Conservation (phyloP, 1,140 invertebrate species). For the Sycobia sp. region DNA sequence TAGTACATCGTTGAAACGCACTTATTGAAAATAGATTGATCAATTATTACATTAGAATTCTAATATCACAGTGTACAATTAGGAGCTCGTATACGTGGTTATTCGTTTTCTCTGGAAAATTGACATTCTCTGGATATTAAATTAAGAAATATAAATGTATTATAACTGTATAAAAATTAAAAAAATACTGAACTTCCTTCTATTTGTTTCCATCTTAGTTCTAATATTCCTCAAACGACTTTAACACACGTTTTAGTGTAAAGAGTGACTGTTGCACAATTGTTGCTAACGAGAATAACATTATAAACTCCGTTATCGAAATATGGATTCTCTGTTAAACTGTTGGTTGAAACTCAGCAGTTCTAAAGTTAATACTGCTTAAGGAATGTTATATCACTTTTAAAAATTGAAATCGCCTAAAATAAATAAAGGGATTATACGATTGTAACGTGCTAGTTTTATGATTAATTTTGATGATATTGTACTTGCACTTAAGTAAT, state of each 20-base stretch:
- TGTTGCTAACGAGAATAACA: conserved; percentile 13
- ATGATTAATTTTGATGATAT: conserved; percentile 10
- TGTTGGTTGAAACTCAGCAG: not conserved
- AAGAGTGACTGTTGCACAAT: conserved; percentile 22
- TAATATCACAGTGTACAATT: conserved; percentile 5
- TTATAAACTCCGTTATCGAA: conserved; percentile 12
- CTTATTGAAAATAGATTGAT: conserved; percentile 13
- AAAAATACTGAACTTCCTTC: conserved; percentile 8
- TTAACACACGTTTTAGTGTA: conserved; percentile 33
- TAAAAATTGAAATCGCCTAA: not conserved
- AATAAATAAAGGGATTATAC: conserved; percentile 15
- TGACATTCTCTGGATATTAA: conserved; percentile 26
- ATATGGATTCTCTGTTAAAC: conserved; percentile 8
- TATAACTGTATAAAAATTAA: conserved; percentile 43
- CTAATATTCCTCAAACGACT: conserved; percentile 18
- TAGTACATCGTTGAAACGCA: conserved; percentile 30
- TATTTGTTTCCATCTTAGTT: conserved; percentile 25
- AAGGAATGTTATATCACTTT: not conserved
- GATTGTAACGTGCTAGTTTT: conserved; percentile 27
- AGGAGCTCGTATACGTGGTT: conserved; percentile 35
- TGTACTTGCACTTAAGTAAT: conserved; percentile 3
- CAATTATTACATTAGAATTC: conserved; percentile 34
- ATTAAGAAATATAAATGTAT: conserved; percentile 40
- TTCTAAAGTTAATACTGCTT: conserved; percentile 3
- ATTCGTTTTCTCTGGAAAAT: conserved; percentile 40